Evolutionary conservation across 2,113 vertebrate genomes (phyloP).

Genomic region (Callionymus lyra): DNA sequence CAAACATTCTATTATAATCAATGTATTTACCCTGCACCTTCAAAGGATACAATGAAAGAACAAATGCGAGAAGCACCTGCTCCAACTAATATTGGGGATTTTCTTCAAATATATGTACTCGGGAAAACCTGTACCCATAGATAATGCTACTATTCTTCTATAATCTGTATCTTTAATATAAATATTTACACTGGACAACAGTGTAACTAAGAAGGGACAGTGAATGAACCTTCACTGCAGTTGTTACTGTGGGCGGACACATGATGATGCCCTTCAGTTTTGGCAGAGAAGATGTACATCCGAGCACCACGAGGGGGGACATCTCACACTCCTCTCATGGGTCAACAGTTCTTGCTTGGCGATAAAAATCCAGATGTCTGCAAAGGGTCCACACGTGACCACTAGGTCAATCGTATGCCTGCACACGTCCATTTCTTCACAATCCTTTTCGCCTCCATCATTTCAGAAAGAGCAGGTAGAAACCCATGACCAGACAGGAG

Average conservation of each 20-base stretch:
- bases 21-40: too few relatives aligned
- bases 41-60: too few relatives aligned
- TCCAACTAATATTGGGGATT: too few relatives aligned
- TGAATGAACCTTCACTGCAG: slow-evolving; percentile 14
- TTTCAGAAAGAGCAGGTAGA: slow-evolving; percentile 85
- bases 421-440: slow-evolving; percentile 16
- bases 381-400: slow-evolving; percentile 16
- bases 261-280: slow-evolving; percentile 15
- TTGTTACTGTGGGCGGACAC: slow-evolving; percentile 14
- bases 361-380: slow-evolving; percentile 20
- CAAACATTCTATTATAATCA: too few relatives aligned
- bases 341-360: slow-evolving; percentile 12
- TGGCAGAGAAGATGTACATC: slow-evolving; percentile 17
- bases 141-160: slow-evolving; percentile 14
- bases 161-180: slow-evolving; percentile 30
- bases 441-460: slow-evolving; percentile 54
- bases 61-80: too few relatives aligned
- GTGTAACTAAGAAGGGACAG: slow-evolving; percentile 11
- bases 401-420: slow-evolving; percentile 18
- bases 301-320: slow-evolving; percentile 36
- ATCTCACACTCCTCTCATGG: slow-evolving; percentile 10
- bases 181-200: slow-evolving; percentile 12
- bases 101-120: slow-evolving; percentile 30
- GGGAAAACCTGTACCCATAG: slow-evolving; percentile 27
- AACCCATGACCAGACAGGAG: slow-evolving; percentile 81